phyloP scores from a whole-genome alignment of 2,888 invertebrate genomes.

The Lordiphosa fenestrarum region DNA sequence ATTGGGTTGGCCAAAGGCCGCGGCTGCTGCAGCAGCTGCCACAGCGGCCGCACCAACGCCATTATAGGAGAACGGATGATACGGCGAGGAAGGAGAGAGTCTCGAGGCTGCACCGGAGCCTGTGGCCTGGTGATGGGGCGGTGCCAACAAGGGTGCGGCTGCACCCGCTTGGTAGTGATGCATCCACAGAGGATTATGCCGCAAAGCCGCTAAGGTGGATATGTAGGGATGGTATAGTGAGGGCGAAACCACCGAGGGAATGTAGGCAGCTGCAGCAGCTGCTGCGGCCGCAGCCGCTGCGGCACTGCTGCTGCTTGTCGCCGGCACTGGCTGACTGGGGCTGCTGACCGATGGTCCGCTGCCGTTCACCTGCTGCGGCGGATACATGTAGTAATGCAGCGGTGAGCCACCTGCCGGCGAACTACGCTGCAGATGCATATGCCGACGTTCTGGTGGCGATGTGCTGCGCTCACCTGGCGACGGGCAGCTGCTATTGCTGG shows the following conservation, averaged over 20 bases:
- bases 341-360: conserved; percentile 64
- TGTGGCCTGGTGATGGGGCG: conserved; percentile 57
- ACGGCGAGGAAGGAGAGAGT: conserved; percentile 79
- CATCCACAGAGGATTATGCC: conserved; percentile 81
- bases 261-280: conserved; percentile 78
- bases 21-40: conserved; percentile 71
- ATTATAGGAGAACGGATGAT: conserved; percentile 77
- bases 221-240: conserved; percentile 79
- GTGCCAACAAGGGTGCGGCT: conserved; percentile 66
- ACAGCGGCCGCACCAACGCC: conserved; percentile 75
- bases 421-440: conserved; percentile 69
- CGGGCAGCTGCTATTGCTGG: conserved; percentile 68
- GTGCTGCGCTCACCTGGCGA: conserved; percentile 71
- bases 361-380: conserved; percentile 78
- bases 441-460: conserved; percentile 68
- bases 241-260: conserved; percentile 77
- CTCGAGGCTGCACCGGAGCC: conserved; percentile 77
- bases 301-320: conserved; percentile 53
- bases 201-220: conserved; percentile 80
- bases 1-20: conserved; percentile 64
- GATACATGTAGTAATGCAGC: conserved; percentile 79
- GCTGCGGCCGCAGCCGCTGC: conserved; percentile 75
- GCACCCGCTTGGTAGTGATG: conserved; percentile 80
- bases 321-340: conserved; percentile 54
- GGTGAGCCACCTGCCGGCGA: conserved; percentile 69